Conservation (phyloP, 2,888 invertebrate species). For the Chymomyza amoena region DNA sequence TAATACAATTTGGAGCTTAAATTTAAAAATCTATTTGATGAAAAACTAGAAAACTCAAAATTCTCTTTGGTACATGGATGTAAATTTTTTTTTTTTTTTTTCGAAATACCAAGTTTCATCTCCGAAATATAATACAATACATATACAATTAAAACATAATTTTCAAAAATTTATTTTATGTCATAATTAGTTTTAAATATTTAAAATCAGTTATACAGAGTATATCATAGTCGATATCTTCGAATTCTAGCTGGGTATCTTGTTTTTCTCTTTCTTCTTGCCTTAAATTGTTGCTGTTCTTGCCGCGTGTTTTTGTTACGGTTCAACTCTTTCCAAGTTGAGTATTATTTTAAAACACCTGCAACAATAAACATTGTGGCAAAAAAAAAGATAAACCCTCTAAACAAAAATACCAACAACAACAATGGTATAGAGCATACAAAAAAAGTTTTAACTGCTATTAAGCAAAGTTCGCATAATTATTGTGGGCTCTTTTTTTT, state of each 20-base stretch:
- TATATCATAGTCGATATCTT: background rate
- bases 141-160: too few species aligned
- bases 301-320: background rate
- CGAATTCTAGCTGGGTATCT: background rate
- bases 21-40: too few species aligned
- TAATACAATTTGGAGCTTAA: too few species aligned
- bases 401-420: conserved; percentile 16
- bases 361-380: conserved; percentile 35
- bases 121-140: too few species aligned
- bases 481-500: conserved; percentile 1
- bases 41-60: too few species aligned
- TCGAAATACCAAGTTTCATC: too few species aligned
- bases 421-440: background rate
- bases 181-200: too few species aligned
- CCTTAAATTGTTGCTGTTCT: background rate
- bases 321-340: background rate
- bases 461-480: conserved; percentile 42
- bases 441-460: conserved; percentile 14
- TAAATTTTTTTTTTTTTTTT: too few species aligned
- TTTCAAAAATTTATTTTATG: too few species aligned
- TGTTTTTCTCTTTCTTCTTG: conserved; percentile 1
- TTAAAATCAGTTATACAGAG: too few species aligned
- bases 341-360: conserved; percentile 32
- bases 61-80: too few species aligned
- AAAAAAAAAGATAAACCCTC: conserved; percentile 1